These are phyloP conservation scores for Drosophila nebulosa DNA, from an alignment of 1,140 invertebrate genomes.

Conservation along the genomic window DNA sequence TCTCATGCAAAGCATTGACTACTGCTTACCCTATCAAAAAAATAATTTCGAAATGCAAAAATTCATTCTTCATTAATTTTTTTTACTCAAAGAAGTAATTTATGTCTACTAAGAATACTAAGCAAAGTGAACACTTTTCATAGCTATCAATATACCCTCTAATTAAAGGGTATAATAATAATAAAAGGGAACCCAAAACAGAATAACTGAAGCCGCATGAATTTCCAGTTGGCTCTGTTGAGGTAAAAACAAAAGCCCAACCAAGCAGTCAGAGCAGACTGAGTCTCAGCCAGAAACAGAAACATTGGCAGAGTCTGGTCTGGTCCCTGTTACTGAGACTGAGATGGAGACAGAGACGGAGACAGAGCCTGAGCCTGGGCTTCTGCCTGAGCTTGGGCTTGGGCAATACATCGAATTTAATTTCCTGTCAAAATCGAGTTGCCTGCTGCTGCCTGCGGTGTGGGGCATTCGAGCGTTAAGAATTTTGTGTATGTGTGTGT, in stretches of 20 bases:
- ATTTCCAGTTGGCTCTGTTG: slow-evolving; percentile 58
- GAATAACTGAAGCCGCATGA: slow-evolving; percentile 69
- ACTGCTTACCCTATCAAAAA: not conserved
- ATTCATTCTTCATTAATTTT: too few relatives aligned
- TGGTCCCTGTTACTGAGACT: not conserved
- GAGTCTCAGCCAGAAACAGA: slow-evolving; percentile 9
- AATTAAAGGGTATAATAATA: slow-evolving; percentile 12
- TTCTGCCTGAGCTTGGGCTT: slow-evolving; percentile 16
- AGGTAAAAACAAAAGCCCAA: slow-evolving; percentile 64
- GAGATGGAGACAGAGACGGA: not conserved
- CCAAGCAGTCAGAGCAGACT: slow-evolving; percentile 17
- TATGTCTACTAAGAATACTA: too few relatives aligned
- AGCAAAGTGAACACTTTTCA: too few relatives aligned
- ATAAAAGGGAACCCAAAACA: not conserved
- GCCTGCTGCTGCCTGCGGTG: slow-evolving; percentile 45
- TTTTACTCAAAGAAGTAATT: too few relatives aligned
- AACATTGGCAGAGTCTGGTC: not conserved
- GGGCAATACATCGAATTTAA: slow-evolving; percentile 76
- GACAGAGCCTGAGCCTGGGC: not conserved
- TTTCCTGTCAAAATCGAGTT: slow-evolving; percentile 77
- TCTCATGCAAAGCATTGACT: not conserved
- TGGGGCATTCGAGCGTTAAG: slow-evolving; percentile 63
- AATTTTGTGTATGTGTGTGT: slow-evolving; percentile 24
- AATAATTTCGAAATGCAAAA: too few relatives aligned
- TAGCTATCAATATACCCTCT: not conserved